A percentile compares a stretch with the other conserved stretches of the same genome.
Evolutionary conservation across 2,888 invertebrate genomes (phyloP).

Genomic region (Hydraecia micacea): DNA sequence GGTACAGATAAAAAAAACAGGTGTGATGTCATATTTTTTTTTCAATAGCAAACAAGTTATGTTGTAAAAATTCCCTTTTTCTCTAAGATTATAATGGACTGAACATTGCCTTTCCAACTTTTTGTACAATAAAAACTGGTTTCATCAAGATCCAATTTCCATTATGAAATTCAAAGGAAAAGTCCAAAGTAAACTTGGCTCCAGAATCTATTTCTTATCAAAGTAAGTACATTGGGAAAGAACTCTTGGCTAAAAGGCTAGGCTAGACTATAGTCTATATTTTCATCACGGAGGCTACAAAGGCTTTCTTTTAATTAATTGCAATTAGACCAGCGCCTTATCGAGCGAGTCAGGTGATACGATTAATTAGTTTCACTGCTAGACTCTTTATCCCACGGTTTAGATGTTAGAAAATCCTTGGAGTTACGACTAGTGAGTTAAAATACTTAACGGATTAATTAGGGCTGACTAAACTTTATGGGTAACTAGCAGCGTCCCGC

Average conservation of each 20-base stretch:
- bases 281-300: conserved; percentile 63
- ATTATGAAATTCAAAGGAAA: conserved; percentile 39
- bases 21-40: background rate
- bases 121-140: conserved; percentile 2
- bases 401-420: conserved; percentile 16
- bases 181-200: conserved; percentile 26
- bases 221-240: conserved; percentile 34
- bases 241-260: conserved; percentile 43
- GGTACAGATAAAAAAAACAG: background rate
- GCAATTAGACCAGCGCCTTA: conserved; percentile 73
- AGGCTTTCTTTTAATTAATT: conserved; percentile 76
- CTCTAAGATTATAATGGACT: too few relatives aligned
- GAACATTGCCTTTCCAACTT: background rate
- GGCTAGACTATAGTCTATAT: conserved; percentile 47
- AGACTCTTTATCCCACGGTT: conserved; percentile 38
- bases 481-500: too few relatives aligned
- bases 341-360: conserved; percentile 66
- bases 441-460: conserved; percentile 18
- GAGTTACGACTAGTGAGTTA: conserved; percentile 5
- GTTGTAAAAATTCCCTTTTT: background rate
- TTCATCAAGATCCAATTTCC: conserved; percentile 34
- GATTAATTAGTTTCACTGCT: conserved; percentile 61
- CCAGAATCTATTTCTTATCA: conserved; percentile 44
- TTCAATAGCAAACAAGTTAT: background rate
- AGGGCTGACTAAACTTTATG: background rate